Conservation (phyloP, 92 coral and sea anemone genomes). For the Epizoanthus ramosus region DNA sequence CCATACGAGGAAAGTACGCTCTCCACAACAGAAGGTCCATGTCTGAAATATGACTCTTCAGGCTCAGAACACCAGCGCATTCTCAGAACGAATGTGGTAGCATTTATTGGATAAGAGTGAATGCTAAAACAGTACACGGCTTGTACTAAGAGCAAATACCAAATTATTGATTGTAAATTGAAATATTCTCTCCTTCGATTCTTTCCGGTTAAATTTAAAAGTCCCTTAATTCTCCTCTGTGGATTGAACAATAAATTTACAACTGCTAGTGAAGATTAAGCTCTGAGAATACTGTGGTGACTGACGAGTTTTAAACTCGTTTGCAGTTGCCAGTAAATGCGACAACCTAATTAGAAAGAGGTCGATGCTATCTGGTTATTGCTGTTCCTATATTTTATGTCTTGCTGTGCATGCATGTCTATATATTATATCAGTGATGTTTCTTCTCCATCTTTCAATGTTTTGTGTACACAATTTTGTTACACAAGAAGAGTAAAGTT, state of each 20-base stretch:
- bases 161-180: too few species aligned
- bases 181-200: too few species aligned
- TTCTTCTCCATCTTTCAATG: not conserved
- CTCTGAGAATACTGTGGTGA: not conserved
- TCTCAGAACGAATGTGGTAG: too few species aligned
- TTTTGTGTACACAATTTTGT: not conserved
- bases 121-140: too few species aligned
- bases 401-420: conserved; percentile 9
- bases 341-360: not conserved
- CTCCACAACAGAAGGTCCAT: too few species aligned
- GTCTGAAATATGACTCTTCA: too few species aligned
- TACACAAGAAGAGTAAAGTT: not conserved
- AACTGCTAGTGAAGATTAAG: not conserved
- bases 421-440: not conserved
- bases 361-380: not conserved
- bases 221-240: not conserved
- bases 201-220: too few species aligned
- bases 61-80: too few species aligned
- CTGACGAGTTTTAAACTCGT: not conserved
- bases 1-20: too few species aligned
- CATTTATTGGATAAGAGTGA: too few species aligned
- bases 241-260: not conserved
- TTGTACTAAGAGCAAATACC: too few species aligned
- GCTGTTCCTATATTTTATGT: not conserved
- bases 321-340: not conserved